Percentiles rank a stretch among this genome's conserved stretches.
Conservation (phyloP, 2,888 invertebrate genomes). For the Corbicula japonica region DNA sequence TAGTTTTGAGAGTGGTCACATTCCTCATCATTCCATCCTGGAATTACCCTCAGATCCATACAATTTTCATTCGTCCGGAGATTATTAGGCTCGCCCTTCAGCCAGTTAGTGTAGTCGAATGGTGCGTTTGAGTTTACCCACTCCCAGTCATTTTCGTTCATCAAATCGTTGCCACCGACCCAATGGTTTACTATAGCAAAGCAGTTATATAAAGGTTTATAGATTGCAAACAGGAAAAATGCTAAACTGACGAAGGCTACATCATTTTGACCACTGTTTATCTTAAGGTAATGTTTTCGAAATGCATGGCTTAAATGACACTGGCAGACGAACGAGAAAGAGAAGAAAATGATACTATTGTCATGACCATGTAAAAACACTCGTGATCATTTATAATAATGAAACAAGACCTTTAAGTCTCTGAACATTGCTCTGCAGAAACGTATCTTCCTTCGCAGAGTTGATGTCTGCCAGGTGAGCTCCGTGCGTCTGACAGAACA, state of each 20-base stretch:
- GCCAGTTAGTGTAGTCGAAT: background rate
- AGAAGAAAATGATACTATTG: too few species aligned
- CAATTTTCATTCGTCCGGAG: background rate
- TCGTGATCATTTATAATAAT: too few species aligned
- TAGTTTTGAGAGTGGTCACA: background rate
- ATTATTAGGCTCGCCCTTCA: background rate
- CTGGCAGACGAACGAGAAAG: too few species aligned
- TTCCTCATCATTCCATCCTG: constrained; percentile 4
- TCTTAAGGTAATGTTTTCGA: too few species aligned
- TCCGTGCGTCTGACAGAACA: constrained; percentile 1
- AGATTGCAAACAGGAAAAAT: background rate
- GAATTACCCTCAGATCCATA: background rate
- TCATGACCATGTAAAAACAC: too few species aligned
- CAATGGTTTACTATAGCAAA: background rate
- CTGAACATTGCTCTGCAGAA: constrained; percentile 5
- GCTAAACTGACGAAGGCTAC: too few species aligned
- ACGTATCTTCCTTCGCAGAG: background rate
- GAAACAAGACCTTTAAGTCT: background rate
- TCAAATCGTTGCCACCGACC: constrained; percentile 5
- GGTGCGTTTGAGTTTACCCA: background rate
- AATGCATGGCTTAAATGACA: too few species aligned
- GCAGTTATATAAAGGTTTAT: background rate
- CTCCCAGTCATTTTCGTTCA: constrained; percentile 5
- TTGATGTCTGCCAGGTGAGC: constrained; percentile 1
- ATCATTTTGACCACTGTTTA: too few species aligned